phyloP scores from a whole-genome alignment of 2,113 vertebrate species.

The Galbula dea region DNA sequence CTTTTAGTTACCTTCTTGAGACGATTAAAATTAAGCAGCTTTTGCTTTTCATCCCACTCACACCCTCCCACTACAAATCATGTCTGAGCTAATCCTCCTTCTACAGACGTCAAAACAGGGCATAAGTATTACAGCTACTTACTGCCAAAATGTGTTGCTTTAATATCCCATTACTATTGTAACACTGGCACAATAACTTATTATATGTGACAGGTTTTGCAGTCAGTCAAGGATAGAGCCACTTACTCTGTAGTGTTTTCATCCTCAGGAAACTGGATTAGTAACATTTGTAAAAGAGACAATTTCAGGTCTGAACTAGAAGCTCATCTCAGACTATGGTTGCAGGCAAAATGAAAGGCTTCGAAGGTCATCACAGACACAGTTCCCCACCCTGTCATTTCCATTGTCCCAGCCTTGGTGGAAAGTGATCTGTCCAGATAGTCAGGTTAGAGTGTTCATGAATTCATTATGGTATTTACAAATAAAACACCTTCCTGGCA shows the following conservation, averaged over 20 bases:
- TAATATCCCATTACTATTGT: slow-evolving; percentile 46
- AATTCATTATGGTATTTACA: background rate
- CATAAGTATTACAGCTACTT: slow-evolving; percentile 30
- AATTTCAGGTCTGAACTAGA: background rate
- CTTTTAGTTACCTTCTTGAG: slow-evolving; percentile 42
- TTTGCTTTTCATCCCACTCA: slow-evolving; percentile 51
- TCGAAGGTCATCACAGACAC: background rate
- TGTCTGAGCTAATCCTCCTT: slow-evolving; percentile 55
- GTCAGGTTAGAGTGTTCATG: no score
- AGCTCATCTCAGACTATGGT: background rate
- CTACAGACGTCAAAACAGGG: slow-evolving; percentile 47
- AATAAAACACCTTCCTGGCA: background rate
- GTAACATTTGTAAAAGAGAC: background rate
- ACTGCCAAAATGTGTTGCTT: slow-evolving; percentile 26
- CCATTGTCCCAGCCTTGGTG: background rate
- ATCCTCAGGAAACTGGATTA: background rate
- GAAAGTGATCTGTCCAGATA: background rate
- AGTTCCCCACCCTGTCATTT: background rate
- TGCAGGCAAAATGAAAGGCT: background rate
- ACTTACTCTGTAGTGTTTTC: background rate
- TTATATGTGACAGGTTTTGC: background rate
- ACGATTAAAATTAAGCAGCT: slow-evolving; percentile 60
- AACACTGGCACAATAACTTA: slow-evolving; percentile 30
- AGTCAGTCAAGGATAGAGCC: slow-evolving; percentile 26
- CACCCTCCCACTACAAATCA: slow-evolving; percentile 44